These are phyloP conservation scores for Numenius phaeopus DNA, from an alignment of 2,797 vertebrate species.

Conservation along the genomic window DNA sequence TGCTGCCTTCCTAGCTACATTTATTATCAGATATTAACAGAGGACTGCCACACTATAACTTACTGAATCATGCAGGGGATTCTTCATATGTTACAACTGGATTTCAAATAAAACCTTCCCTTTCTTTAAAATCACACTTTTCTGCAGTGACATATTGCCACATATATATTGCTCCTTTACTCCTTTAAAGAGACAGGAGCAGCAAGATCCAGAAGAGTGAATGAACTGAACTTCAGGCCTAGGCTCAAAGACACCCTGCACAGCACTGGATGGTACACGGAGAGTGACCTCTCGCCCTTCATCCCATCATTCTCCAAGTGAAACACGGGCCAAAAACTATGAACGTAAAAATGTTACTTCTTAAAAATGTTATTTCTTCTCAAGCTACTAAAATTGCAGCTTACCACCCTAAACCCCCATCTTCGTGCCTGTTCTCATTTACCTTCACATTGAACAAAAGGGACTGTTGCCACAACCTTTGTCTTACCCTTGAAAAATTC, in stretches of 20 bases:
- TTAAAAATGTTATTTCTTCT: not conserved
- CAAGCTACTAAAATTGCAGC: not conserved
- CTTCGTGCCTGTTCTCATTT: not conserved
- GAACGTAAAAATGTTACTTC: not conserved
- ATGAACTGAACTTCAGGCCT: not conserved
- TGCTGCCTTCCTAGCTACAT: not conserved
- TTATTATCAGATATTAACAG: not conserved
- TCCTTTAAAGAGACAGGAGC: not conserved
- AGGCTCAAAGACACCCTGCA: not conserved
- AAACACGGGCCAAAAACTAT: not conserved
- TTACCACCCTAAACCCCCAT: not conserved
- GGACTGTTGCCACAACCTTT: not conserved
- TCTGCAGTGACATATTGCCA: not conserved
- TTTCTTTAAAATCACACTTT: not conserved
- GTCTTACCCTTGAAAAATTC: not conserved
- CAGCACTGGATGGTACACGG: fast-evolving
- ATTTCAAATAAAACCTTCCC: not conserved
- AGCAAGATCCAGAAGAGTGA: not conserved
- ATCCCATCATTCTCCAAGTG: not conserved
- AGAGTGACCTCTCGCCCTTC: not conserved
- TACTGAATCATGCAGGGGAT: not conserved
- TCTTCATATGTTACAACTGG: not conserved
- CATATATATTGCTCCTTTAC: not conserved
- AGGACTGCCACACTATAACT: not conserved
- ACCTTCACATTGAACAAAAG: not conserved